Base-by-base conservation (phyloP, 2,888 invertebrate genomes). In the Drosophila melanosoma region DNA sequence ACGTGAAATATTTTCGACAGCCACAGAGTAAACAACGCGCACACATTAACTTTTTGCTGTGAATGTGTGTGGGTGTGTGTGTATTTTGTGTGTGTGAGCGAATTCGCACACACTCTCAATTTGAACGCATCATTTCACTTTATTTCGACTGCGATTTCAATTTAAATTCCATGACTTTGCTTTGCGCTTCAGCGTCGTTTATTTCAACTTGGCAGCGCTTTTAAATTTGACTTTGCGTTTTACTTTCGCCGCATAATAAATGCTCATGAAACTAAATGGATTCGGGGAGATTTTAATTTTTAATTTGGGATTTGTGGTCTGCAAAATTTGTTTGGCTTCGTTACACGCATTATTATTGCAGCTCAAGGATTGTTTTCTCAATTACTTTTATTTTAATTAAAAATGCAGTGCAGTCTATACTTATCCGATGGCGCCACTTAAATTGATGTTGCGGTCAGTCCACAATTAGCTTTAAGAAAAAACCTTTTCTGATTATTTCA, bases 111-210 rank as follows among this genome's bases (percentile, higher is more conserved):
- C 81, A 68, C 71, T 65, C 73, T 68, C 73, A 80, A 78, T 80
- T 87, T 90, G 80, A 89, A 84, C 83, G 89, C 86, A 87, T 88
- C 88, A 89, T 85, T 88, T 88, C 90, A 88, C 79, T 89, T 90
- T 88, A 88, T 81, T 87, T 89, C 88, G 70, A 84, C 88, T 87
- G 84, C 82, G 90, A 90, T 90, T 88, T 88, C 90, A 90, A 88
- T 90, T 88, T 88, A 82, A 87, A 87, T 90, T 88, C 77, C 82
- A 74, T 73, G 88, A 87, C 76, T 82, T 83, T 81, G 40, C 57
- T 60, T 76, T 67, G 61, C 69, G 60, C 68, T 72, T 73, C 57
- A 74, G 49, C 64, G 69, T 80, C 72, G 81, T 83, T 82, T 74
- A 70, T 71, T 83, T 86, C 69, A 70, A 62, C 80, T 69, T 64